phyloP scores from a whole-genome alignment of 2,113 vertebrate species.

The Gavialis gangeticus region DNA sequence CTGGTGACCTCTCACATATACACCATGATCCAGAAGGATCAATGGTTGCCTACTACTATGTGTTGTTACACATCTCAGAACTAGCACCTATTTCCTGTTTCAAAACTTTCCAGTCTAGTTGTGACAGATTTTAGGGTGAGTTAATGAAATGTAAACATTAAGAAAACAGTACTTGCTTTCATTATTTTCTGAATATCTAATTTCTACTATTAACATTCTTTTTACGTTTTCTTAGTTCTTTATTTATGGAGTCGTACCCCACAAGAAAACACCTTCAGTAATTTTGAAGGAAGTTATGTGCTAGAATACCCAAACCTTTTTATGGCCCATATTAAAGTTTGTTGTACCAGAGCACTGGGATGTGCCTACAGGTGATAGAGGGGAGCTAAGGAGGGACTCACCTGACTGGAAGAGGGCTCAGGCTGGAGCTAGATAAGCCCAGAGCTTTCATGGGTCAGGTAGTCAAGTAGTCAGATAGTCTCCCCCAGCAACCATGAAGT shows the following conservation, averaged over 20 bases:
- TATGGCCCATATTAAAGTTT: too few species aligned
- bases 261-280: neutral
- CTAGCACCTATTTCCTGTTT: neutral
- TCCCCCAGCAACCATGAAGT: too few species aligned
- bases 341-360: too few species aligned
- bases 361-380: too few species aligned
- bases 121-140: neutral
- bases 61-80: neutral
- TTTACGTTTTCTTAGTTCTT: neutral
- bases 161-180: neutral
- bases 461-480: too few species aligned
- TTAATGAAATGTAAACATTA: neutral
- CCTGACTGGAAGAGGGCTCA: too few species aligned
- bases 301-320: neutral
- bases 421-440: too few species aligned
- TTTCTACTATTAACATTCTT: neutral
- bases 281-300: neutral
- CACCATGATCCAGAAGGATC: too few species aligned
- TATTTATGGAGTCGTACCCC: neutral
- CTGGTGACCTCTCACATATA: too few species aligned
- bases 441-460: too few species aligned
- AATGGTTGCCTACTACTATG: neutral
- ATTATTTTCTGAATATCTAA: neutral
- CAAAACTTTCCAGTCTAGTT: neutral
- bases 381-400: too few species aligned